Base-by-base conservation (phyloP, 2,888 invertebrate species). In the Tetheella fluctuosa region DNA sequence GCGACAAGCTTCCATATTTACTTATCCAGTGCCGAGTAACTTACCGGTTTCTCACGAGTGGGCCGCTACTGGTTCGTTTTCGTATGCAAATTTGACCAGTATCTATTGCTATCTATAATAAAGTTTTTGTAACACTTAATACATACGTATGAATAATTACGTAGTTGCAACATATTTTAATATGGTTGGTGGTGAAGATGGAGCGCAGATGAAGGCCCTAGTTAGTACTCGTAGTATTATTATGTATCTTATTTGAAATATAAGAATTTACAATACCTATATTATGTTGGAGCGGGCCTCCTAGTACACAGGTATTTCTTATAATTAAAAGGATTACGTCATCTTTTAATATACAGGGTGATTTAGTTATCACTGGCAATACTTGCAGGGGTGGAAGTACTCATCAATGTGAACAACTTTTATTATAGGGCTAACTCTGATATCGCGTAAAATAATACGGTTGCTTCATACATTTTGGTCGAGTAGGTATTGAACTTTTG, bases 1-100 rank as follows among this genome's bases (percentile, higher is more conserved):
- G 66, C 75, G 80, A 84, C 92, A 90, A 90, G 88, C 89, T 91
- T 88, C 91, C 91, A 91, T 92, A 91, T 91, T 90, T 87, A 91
- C 86, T 83, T 83, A 85, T 79, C 82, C 82, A 81, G 81, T 81
- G 85, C 83, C 86, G 86, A 85, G 85, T 83, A 84, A 77, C 77
- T 85, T 91, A 91, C 91, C 91, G 90, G 91, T 91, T 89, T 83
- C 78, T 77, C 80, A 76, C 77, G 90, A 88, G 91, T 91, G 91
- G 91, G 91, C 80, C 77, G 90, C 84, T 77, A 81, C 83, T 81
- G 77, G 81, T 81, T 86, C 81, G 81, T 84, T 86, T 87, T 84
- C 81, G 72, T 86, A 87, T 87, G 88, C 75, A 82, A 85, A 88
- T 87, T 77, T 76, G 77, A 82, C 79, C 79, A 82, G 80, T 79